Evolutionary conservation across 2,113 vertebrate species (phyloP), one percentile per base, ranked within the genome.

Genomic region (Pycnonotus jocosus): DNA sequence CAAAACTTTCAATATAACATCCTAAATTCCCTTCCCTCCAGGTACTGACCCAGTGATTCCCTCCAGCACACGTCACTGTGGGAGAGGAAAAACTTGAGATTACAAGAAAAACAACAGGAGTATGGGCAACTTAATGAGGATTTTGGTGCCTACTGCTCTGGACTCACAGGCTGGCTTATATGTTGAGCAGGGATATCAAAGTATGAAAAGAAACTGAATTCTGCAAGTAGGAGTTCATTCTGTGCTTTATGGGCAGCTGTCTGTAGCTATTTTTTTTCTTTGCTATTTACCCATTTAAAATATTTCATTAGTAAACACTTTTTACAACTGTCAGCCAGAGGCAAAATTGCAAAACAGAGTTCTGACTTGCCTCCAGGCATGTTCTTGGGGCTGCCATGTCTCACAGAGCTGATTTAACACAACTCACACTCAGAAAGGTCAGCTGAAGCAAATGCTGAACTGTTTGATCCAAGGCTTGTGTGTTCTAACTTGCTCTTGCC

Each of bases 301-400:
- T 57, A 77, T 62, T 92, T 88, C 71, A 86, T 95, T 94, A 77
- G 85, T 27, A 86, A 88, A 83, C 54, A 62, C 33, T 72, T 86
- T 37, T 64, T 86, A 92, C 54, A 82, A 28, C 92, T 93, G 74
- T 93, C 90, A 95, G 92, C 93, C 90, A 80, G 92, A 86, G 93
- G 93, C 90, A 90, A 90, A 85, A 90, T 11, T 79, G 76, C 66
- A 79, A 68, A 69, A 2, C 24, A 56, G 66, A 83, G 58, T 14
- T 85, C 58, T 82, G 74, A 50, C 61, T 92, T 82, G n/a, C 74
- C 90, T 65, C 71, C 76, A 72, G 68, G 50, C 68, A 11, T 77
- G 76, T 86, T 95, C 54, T 20, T 33, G 47, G 76, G 57, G 74
- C 62, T 80, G 79, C 81, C 0, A 0, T 23, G 58, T 42, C 79